Base-by-base conservation (phyloP, 2,888 invertebrate genomes). In the Hydrotaea diabolus region DNA sequence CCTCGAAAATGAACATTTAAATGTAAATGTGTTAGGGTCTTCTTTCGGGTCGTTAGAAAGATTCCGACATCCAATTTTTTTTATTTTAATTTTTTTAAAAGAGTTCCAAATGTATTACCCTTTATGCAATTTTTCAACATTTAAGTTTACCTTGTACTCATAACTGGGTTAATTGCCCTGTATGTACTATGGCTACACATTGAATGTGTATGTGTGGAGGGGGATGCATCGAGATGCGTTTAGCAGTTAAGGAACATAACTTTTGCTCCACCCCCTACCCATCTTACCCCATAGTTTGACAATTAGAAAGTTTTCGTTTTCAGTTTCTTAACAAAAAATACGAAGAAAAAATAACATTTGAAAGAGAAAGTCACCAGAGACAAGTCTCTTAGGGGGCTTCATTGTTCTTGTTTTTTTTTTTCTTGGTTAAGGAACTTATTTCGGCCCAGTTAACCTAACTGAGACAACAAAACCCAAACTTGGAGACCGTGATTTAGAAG, bases 301-400 rank as follows among this genome's bases (percentile, higher is more conserved):
- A 59, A 59, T 59, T 59, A 59, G 59, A 59, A 59, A 59, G 59
- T 59, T 59, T 26, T 59, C 4, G 26, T 59, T 26, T 17, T 26
- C 26, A 59, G 0, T 0, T 59, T 26, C 23, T 8, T 49, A 49
- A n/a, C 59, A 15, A 59, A 59, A 26, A 26, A 59, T 15, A 26
- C 15, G 2, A 15, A 15, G 26, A 59, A 26, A 26, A 59, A 21
- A 26, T 26, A 15, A 15, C 26, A 26, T 15, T 2, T 13, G 23
- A 59, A 59, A 26, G 59, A 59, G 59, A 15, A 23, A 59, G 59
- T 59, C 26, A 26, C 26, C 31, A 31, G 31, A 13, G 59, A 8
- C 15, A 23, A 59, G 59, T 19, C 59, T 15, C 59, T 26, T 4
- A 0, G 59, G 59, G 59, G 15, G 59, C 0, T 11, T 15, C 26